Evolutionary conservation across 1,140 invertebrate genomes (phyloP), one percentile per base, ranked within the genome.

Genomic region (Lithobius niger): DNA sequence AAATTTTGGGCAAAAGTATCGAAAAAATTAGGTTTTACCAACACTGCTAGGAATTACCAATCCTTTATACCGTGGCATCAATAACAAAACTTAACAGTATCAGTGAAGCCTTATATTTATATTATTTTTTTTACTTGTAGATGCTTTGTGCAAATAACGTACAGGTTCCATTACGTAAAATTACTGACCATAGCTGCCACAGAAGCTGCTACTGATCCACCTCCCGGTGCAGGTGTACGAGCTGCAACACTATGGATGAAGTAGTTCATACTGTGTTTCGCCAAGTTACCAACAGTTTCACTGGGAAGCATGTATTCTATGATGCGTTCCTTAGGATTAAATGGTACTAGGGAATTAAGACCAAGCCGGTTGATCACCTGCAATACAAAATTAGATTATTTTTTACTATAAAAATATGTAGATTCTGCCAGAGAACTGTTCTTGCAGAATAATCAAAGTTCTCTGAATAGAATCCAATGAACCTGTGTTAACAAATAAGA

Each of bases 291-390:
- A 44, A 67, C 64, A 22, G 61, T 62, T 22, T 67, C 56, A 16
- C 49, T 50, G 19, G 60, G 48, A 4, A 76, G 57, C 48, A 69
- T 73, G 67, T 75, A 80, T 67, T 80, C 79, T 52, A 80, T 78
- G 31, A 80, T 75, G 60, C 76, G 65, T 58, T 79, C 76, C 58
- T 77, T 77, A 10, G 78, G 76, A 61, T 73, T 70, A 61, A 81
- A 81, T n/a, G 67, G 64, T 28, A 69, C 69, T 1, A 80, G 60
- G 0, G 77, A 77, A 58, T 71, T 74, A 6, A 81, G 62, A 16
- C 79, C 79, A 0, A 81, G 64, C 57, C 75, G 64, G 59, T 77
- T 74, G 50, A 80, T 76, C 4, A 74, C 77, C 70, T 72, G 52
- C 44, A 66, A 62, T 21, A 52, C 45, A 57, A 27, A 56, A 22